Evolutionary conservation across 2,888 invertebrate species (phyloP).

Genomic region (Chesias legatella): DNA sequence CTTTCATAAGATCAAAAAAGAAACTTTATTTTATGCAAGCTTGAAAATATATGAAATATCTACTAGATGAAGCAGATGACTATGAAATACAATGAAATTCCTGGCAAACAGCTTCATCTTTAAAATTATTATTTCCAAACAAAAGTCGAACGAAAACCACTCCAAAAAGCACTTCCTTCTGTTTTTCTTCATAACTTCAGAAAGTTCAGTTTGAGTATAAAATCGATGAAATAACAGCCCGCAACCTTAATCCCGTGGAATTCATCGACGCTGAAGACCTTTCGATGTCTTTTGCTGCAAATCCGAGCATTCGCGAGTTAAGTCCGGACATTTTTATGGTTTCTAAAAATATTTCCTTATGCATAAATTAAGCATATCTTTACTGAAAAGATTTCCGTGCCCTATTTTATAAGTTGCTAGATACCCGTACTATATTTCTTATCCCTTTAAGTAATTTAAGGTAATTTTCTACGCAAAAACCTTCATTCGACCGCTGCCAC

Average conservation of each 20-base stretch:
- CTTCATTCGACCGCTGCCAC: no score
- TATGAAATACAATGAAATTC: no score
- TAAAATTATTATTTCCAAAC: background rate
- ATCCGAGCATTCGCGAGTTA: conserved; percentile 62
- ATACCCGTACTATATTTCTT: no score
- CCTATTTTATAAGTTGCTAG: no score
- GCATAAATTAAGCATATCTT: conserved; percentile 21
- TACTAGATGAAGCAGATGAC: no score
- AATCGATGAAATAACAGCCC: conserved; percentile 54
- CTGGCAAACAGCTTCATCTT: no score
- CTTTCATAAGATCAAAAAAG: background rate
- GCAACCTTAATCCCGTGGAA: conserved; percentile 54
- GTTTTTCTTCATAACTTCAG: conserved; percentile 8
- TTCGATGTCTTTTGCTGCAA: conserved; percentile 55
- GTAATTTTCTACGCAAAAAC: no score
- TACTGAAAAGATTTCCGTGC: conserved; percentile 4
- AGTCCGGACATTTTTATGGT: conserved; percentile 62
- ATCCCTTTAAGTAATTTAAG: no score
- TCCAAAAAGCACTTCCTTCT: conserved; percentile 2
- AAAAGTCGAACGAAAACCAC: background rate
- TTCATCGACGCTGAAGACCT: conserved; percentile 65
- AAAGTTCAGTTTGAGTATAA: conserved; percentile 35
- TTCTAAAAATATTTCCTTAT: conserved; percentile 41
- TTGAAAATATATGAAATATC: no score
- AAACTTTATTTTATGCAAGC: no score